Percentiles rank a stretch among this genome's conserved stretches.
Evolutionary conservation across 2,888 invertebrate genomes (phyloP).

Genomic region (Lordiphosa andalusiaca): DNA sequence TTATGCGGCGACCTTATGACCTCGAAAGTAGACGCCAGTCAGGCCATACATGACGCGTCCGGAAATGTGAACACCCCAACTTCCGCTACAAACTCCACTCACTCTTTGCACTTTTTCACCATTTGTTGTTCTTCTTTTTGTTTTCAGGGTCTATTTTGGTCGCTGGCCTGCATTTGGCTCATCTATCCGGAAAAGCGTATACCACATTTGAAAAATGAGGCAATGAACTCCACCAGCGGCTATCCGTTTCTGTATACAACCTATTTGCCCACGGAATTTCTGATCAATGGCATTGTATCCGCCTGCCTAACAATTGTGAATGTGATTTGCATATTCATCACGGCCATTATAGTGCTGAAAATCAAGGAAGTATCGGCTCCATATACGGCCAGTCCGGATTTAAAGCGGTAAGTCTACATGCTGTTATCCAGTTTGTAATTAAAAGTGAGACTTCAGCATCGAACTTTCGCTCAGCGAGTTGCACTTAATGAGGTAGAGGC

Average conservation of each 20-base stretch:
- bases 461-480: conserved; percentile 15
- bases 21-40: conserved; percentile 29
- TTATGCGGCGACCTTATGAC: conserved; percentile 57
- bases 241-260: conserved; percentile 87
- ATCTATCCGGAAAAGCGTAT: conserved; percentile 85
- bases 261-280: conserved; percentile 88
- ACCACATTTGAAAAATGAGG: conserved; percentile 86
- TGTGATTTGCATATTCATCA: conserved; percentile 90
- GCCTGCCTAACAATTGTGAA: conserved; percentile 90
- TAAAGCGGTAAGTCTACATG: conserved; percentile 83
- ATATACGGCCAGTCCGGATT: conserved; percentile 87
- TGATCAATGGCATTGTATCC: conserved; percentile 89
- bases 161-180: conserved; percentile 86
- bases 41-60: conserved; percentile 16
- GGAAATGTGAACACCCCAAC: conserved; percentile 17
- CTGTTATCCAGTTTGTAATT: too few species aligned
- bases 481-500: conserved; percentile 36
- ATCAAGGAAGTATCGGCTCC: conserved; percentile 92
- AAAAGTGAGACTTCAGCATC: background rate
- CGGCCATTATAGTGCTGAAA: conserved; percentile 89
- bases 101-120: conserved; percentile 18
- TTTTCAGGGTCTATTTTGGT: conserved; percentile 87
- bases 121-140: conserved; percentile 14
- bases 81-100: conserved; percentile 36
- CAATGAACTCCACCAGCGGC: conserved; percentile 83